Evolutionary conservation across 1,140 invertebrate genomes (phyloP).

Genomic region (Pteromalus puparum): DNA sequence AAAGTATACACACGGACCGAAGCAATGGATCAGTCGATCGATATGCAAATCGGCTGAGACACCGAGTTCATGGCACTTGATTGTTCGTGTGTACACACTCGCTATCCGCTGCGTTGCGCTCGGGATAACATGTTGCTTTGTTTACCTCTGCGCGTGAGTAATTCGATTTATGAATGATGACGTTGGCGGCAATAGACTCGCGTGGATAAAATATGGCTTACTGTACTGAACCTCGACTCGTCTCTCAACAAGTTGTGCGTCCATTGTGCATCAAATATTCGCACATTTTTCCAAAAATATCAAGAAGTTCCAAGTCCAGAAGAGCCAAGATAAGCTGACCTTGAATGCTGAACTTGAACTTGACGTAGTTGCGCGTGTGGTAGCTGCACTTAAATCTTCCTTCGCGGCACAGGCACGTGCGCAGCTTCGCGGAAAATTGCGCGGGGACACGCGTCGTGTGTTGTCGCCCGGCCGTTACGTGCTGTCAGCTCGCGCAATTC

Average conservation of each 20-base stretch:
- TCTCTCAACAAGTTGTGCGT: no score
- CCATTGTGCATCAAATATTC: no score
- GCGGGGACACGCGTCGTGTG: slow-evolving; percentile 44
- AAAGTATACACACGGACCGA: not conserved
- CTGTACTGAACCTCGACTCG: no score
- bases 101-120: not conserved
- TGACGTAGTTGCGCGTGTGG: not conserved
- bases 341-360: not conserved
- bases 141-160: not conserved
- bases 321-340: not conserved
- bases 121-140: not conserved
- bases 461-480: slow-evolving; percentile 8
- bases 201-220: no score
- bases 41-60: slow-evolving; percentile 31
- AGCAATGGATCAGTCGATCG: slow-evolving; percentile 4
- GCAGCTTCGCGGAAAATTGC: slow-evolving; percentile 42
- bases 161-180: slow-evolving; percentile 17
- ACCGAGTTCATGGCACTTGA: slow-evolving; percentile 8
- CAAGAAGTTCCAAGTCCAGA: not conserved
- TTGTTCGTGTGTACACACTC: not conserved
- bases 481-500: not conserved
- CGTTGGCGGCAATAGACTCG: not conserved
- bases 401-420: not conserved
- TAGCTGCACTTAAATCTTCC: not conserved
- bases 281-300: no score